Evolutionary conservation across 2,113 vertebrate species (phyloP).

Genomic region (Tachysurus vachellii): DNA sequence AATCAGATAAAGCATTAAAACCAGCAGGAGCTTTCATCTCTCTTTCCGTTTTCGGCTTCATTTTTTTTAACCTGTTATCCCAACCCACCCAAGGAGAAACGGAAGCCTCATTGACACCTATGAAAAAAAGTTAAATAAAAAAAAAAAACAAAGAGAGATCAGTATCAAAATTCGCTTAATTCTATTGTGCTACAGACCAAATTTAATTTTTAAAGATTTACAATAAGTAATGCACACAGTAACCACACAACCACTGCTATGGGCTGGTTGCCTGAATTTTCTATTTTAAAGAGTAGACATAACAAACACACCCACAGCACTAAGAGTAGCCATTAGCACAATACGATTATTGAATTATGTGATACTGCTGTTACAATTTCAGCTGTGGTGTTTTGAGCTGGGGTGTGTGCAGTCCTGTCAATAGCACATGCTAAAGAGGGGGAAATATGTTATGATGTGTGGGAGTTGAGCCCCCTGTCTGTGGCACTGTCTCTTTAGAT

Average conservation of each 20-base stretch:
- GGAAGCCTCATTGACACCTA: not conserved
- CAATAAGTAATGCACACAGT: not conserved
- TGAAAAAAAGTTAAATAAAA: not conserved
- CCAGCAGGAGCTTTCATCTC: conserved; percentile 37
- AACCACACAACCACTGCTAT: not conserved
- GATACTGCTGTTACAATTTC: conserved; percentile 19
- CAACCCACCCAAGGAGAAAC: not conserved
- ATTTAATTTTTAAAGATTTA: not conserved
- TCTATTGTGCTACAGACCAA: not conserved
- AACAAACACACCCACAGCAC: conserved; percentile 8
- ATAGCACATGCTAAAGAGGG: conserved; percentile 30
- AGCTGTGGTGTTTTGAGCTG: conserved; percentile 3
- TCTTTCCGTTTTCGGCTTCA: not conserved
- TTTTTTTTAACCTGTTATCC: not conserved
- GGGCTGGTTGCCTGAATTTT: not conserved
- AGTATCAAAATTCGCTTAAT: not conserved
- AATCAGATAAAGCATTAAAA: conserved; percentile 43
- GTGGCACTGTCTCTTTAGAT: conserved; percentile 47
- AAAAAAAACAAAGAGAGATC: not conserved
- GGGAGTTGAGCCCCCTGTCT: conserved; percentile 36
- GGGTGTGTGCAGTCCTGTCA: conserved; percentile 33
- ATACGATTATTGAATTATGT: conserved; percentile 33
- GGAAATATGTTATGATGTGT: conserved; percentile 30
- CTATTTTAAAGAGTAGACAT: conserved; percentile 28
- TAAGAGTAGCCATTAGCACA: conserved; percentile 20